Percentiles rank a stretch among this genome's conserved stretches.
Evolutionary conservation across 2,888 invertebrate genomes (phyloP).

Genomic region (Iselma pallidipennis): DNA sequence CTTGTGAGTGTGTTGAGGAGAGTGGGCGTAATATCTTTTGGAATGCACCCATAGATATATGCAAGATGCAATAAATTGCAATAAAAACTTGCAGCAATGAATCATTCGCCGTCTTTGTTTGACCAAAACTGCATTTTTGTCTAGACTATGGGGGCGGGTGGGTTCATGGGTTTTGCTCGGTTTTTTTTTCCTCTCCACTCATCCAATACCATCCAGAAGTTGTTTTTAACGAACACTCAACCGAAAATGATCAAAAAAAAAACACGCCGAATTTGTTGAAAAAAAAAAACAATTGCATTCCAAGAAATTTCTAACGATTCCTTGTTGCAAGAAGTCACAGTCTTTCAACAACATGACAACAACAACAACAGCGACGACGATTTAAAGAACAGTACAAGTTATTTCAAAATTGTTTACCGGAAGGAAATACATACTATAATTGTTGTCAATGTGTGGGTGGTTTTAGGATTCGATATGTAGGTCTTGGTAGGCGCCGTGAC

Average conservation of each 20-base stretch:
- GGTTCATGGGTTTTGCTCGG: neutral
- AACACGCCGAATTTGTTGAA: neutral
- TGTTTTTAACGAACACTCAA: neutral
- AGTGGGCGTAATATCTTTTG: conserved; percentile 40
- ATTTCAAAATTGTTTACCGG: no score
- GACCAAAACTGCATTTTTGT: conserved; percentile 38
- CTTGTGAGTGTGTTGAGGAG: conserved; percentile 13
- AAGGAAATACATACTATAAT: neutral
- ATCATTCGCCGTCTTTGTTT: conserved; percentile 41
- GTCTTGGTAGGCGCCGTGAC: conserved; percentile 33
- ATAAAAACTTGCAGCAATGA: conserved; percentile 45
- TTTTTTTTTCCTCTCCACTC: neutral
- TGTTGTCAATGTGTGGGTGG: neutral
- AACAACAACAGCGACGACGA: neutral
- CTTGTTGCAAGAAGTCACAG: neutral
- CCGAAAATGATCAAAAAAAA: neutral
- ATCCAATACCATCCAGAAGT: neutral
- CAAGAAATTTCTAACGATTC: neutral
- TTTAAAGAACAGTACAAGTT: neutral
- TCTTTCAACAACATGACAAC: neutral
- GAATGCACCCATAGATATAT: conserved; percentile 40
- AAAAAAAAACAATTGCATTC: neutral
- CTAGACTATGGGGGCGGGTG: conserved; percentile 35
- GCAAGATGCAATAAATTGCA: conserved; percentile 44
- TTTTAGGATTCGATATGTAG: conserved; percentile 8